phyloP scores from a whole-genome alignment of 2,113 vertebrate species.

The Mustelus asterias region DNA sequence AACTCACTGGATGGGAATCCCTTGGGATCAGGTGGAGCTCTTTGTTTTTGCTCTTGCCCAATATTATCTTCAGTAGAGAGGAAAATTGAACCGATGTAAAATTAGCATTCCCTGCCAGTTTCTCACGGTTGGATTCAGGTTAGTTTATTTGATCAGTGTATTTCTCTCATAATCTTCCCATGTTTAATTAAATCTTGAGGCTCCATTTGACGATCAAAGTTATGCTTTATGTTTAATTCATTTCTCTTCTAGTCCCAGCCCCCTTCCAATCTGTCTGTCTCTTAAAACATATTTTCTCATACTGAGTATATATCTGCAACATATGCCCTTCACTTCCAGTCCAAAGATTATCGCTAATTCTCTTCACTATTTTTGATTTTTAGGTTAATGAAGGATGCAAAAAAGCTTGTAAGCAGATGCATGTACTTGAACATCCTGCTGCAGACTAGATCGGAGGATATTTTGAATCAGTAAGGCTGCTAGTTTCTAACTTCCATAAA shows the following conservation, averaged over 20 bases:
- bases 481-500: not conserved
- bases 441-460: constrained; percentile 79
- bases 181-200: not conserved
- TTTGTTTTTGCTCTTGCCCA: not conserved
- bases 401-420: constrained; percentile 94
- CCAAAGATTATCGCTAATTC: not conserved
- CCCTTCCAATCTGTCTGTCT: not conserved
- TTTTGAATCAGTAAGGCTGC: constrained; percentile 71
- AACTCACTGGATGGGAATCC: not conserved
- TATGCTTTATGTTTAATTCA: not conserved
- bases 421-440: constrained; percentile 92
- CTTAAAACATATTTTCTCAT: not conserved
- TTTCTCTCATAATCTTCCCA: not conserved
- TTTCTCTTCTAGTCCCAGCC: not conserved
- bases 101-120: not conserved
- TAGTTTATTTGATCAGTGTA: not conserved
- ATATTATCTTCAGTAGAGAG: not conserved
- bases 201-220: not conserved
- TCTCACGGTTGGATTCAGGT: not conserved
- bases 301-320: not conserved
- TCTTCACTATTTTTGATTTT: not conserved
- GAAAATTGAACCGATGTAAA: not conserved
- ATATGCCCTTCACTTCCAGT: not conserved
- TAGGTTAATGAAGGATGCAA: constrained; percentile 89
- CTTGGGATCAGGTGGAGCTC: not conserved